These are phyloP conservation scores for Stigmatopora argus DNA, from an alignment of 2,113 vertebrate species.

Conservation along the genomic window DNA sequence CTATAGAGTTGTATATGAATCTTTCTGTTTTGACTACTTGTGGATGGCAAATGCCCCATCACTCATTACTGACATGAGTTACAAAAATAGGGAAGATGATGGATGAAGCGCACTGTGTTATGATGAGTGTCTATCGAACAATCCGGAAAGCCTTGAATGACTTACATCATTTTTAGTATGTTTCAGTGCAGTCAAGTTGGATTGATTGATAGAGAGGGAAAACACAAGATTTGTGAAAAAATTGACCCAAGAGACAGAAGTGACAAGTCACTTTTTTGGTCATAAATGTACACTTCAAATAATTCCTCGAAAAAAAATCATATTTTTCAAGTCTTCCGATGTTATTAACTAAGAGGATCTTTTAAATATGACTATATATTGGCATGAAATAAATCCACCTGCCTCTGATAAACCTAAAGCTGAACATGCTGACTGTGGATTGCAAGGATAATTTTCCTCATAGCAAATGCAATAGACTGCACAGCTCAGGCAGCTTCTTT, in stretches of 20 bases:
- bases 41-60: slow-evolving; percentile 10
- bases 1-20: not conserved
- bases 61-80: slow-evolving; percentile 11
- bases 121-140: slow-evolving; percentile 42
- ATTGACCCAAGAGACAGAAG: slow-evolving; percentile 2
- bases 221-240: slow-evolving; percentile 19
- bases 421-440: not conserved
- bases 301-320: not conserved
- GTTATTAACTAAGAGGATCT: not conserved
- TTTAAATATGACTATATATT: not conserved
- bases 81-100: slow-evolving; percentile 44
- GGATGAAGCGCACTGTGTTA: slow-evolving; percentile 48
- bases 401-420: not conserved
- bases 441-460: slow-evolving; percentile 17
- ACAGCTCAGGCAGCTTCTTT: slow-evolving; percentile 17
- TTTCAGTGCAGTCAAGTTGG: slow-evolving; percentile 29
- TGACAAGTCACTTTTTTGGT: not conserved
- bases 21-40: slow-evolving; percentile 2
- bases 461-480: slow-evolving; percentile 17
- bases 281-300: not conserved
- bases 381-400: not conserved
- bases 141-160: slow-evolving; percentile 52
- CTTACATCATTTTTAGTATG: slow-evolving; percentile 33
- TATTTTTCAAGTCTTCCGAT: too few relatives aligned
- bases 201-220: slow-evolving; percentile 36